Percentiles rank a stretch among this genome's conserved stretches.
These are phyloP conservation scores for Apis mellifera DNA, from an alignment of 1,140 invertebrate genomes.

Conservation along the genomic window Amel_HAv3.1 CM009934.2:12516001-12516500, in stretches of 20 bases:
- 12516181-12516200: slow-evolving; percentile 58
- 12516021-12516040: slow-evolving; percentile 65
- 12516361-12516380: slow-evolving; percentile 34
- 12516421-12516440: slow-evolving; percentile 1
- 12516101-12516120: slow-evolving; percentile 57
- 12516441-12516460: not conserved
- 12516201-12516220: slow-evolving; percentile 50
- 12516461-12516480: not conserved
- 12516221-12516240: slow-evolving; percentile 29
- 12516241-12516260: slow-evolving; percentile 14
- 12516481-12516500: no score
- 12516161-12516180: slow-evolving; percentile 63
- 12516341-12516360: slow-evolving; percentile 53
- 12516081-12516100: slow-evolving; percentile 63
- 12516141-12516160: not conserved
- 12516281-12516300: not conserved
- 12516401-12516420: not conserved
- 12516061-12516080: slow-evolving; percentile 73
- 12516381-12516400: not conserved
- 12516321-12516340: slow-evolving; percentile 8
- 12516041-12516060: slow-evolving; percentile 67
- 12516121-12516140: slow-evolving; percentile 21
- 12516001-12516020: slow-evolving; percentile 26
- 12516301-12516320: not conserved
- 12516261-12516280: not conserved